phyloP scores from a whole-genome alignment of 2,113 vertebrate genomes.

The Plecotus auritus region DNA sequence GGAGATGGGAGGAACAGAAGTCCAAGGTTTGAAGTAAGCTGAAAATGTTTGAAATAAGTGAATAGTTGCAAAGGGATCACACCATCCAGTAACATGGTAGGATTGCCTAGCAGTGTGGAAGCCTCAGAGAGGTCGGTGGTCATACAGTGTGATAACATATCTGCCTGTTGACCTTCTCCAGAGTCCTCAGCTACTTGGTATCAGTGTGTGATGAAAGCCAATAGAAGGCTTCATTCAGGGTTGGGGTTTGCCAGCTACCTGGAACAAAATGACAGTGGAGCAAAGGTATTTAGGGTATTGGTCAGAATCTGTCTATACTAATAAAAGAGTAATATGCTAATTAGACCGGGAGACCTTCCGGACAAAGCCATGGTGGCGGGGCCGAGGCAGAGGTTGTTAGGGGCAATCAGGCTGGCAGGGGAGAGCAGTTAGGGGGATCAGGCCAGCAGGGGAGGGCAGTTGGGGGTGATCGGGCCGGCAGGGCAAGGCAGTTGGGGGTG shows the following conservation, averaged over 20 bases:
- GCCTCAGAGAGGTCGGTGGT: background rate
- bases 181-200: background rate
- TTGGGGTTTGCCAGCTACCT: background rate
- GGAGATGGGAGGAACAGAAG: background rate
- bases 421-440: too few species aligned
- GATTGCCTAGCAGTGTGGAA: background rate
- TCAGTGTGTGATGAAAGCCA: background rate
- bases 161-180: background rate
- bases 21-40: background rate
- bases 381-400: too few species aligned
- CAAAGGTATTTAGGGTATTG: background rate
- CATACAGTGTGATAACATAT: background rate
- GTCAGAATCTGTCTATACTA: too few species aligned
- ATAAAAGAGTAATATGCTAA: too few species aligned
- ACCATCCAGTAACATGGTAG: background rate
- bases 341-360: too few species aligned
- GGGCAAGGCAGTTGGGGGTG: too few species aligned
- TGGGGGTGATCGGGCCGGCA: too few species aligned
- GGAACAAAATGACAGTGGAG: background rate
- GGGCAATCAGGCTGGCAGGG: too few species aligned
- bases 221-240: background rate
- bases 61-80: background rate
- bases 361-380: too few species aligned
- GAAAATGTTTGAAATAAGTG: background rate
- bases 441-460: too few species aligned